phyloP scores from a whole-genome alignment of 1,140 invertebrate species.

The Aleiodes sp. region DNA sequence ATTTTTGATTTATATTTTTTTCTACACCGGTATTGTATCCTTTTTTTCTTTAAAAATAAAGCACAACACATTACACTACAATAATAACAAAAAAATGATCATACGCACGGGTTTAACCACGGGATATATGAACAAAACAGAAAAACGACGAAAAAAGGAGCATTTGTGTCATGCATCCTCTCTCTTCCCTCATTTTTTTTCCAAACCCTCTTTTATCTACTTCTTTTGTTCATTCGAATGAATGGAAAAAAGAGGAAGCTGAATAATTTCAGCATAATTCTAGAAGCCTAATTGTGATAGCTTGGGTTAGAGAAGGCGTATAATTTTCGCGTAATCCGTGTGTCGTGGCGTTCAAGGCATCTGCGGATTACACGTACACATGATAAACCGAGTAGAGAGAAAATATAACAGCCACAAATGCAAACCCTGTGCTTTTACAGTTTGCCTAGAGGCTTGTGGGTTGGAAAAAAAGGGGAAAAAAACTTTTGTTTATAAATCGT shows the following conservation, averaged over 20 bases:
- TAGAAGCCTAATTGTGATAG: conserved; percentile 32
- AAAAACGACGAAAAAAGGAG: no score
- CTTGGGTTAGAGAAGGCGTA: conserved; percentile 17
- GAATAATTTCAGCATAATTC: conserved; percentile 13
- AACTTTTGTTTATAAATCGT: no score
- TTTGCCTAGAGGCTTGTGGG: neutral
- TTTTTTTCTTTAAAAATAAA: neutral
- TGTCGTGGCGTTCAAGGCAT: conserved; percentile 29
- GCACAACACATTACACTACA: no score
- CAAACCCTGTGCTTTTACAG: neutral
- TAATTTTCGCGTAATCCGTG: conserved; percentile 36
- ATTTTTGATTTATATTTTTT: neutral
- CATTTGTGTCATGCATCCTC: no score
- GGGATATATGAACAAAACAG: no score
- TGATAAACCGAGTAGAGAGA: conserved; percentile 30
- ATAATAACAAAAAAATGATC: neutral
- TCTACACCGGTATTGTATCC: neutral
- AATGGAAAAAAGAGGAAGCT: neutral
- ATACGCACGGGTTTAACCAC: no score
- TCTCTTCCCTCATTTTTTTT: no score
- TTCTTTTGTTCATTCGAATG: neutral
- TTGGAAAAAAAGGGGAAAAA: no score
- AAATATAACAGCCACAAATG: conserved; percentile 5
- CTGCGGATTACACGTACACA: conserved; percentile 27
- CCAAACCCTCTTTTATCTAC: neutral